Percentiles rank a stretch among this genome's conserved stretches.
Conservation (phyloP, 1,140 invertebrate species). For the Halictus rubicundus region DNA sequence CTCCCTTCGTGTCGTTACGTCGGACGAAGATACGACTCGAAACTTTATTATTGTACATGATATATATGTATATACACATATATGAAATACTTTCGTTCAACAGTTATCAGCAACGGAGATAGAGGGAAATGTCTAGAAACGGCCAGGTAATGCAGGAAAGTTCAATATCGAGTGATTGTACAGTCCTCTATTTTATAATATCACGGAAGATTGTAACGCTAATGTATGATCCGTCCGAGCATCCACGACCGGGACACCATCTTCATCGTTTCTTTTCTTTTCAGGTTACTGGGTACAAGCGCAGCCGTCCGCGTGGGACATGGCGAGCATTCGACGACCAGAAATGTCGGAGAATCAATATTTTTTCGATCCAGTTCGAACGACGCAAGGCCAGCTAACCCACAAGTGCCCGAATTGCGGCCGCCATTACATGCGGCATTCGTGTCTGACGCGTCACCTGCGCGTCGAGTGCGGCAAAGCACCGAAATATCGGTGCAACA, state of each 20-base stretch:
- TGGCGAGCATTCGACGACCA: background rate
- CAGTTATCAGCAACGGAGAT: background rate
- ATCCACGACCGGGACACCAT: conserved; percentile 11
- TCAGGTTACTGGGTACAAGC: conserved; percentile 69
- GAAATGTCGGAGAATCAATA: background rate
- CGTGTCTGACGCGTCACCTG: conserved; percentile 82
- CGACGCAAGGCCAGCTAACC: conserved; percentile 63
- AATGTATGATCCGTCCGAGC: no score
- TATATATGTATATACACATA: no score
- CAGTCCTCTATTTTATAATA: background rate
- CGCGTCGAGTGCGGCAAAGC: conserved; percentile 78
- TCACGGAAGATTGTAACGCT: background rate
- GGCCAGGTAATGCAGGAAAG: no score
- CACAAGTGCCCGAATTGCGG: conserved; percentile 81
- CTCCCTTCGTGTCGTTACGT: background rate
- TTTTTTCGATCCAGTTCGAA: conserved; percentile 58
- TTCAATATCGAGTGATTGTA: no score
- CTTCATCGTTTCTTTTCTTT: conserved; percentile 68
- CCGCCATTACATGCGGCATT: conserved; percentile 81
- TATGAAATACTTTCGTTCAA: background rate
- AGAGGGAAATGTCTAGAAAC: no score
- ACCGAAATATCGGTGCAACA: conserved; percentile 78
- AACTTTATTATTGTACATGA: background rate
- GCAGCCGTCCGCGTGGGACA: background rate
- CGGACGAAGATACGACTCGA: background rate